Base-by-base conservation (phyloP, 2,113 vertebrate species). In the Phylloscopus whistleri region DNA sequence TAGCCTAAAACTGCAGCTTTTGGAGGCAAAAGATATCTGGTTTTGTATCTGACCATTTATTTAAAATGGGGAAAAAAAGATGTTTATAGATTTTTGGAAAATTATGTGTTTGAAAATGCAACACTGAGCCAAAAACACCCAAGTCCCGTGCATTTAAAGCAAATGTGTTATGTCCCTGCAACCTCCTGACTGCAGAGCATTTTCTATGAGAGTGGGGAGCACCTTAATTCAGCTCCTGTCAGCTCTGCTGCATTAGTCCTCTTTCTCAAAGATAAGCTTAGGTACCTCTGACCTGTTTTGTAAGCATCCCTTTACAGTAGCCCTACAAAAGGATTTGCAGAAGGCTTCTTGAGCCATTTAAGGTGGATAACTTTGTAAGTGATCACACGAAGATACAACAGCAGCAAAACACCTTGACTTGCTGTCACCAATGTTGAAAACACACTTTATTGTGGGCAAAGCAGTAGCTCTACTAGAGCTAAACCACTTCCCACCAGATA, bases 391-490 rank as follows among this genome's bases (percentile, higher is more conserved):
- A 66, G 24, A 35, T 10, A 11, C 16, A 66, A 5, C 20, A 49
- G 24, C 43, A 35, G 51, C 1, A 2, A 49, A 67, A 67, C 4
- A 56, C 35, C 13, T 41, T 49, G 24, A 21, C 10, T 51, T 49
- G 20, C 62, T 58, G 16, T 43, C 35, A 51, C 31, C 0, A 0
- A 0, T 81, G 11, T 28, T 46, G 17, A 31, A 69, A 81, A 39
- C 12, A 48, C 18, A 10, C 24, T 63, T 80, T 46, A 7, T 28
- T 66, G n/a, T 22, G 31, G 30, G 35, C 39, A 87, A 58, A 84
- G 28, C 26, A 60, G 9, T 43, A 6, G 24, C 7, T 74, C 27
- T 78, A 5, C 16, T 33, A 70, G 19, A 59, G 33, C 26, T 59
- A 49, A 53, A 33, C 9, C 17, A 6, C 28, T n/a, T 68, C 31